Percentiles rank a stretch among this genome's conserved stretches.
phyloP scores from a whole-genome alignment of 2,113 vertebrate genomes.

The Vulpes vulpes region DNA sequence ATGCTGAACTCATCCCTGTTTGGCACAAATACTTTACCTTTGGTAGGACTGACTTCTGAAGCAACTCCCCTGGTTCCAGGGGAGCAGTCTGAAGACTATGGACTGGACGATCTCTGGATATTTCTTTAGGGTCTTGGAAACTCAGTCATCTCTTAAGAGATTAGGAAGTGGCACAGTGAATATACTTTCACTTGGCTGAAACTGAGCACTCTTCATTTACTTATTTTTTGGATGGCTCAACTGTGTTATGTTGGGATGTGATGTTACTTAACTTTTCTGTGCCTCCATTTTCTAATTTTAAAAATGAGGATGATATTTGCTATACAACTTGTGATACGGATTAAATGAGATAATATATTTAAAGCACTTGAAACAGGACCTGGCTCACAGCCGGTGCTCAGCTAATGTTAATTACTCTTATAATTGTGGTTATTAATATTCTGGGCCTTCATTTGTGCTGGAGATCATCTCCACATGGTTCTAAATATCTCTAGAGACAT shows the following conservation, averaged over 20 bases:
- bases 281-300: not conserved
- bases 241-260: not conserved
- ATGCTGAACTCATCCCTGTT: not conserved
- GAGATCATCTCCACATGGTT: not conserved
- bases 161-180: not conserved
- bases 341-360: slow-evolving; percentile 42
- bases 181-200: not conserved
- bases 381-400: not conserved
- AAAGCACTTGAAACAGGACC: not conserved
- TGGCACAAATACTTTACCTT: not conserved
- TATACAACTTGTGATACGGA: not conserved
- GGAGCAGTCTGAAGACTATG: not conserved
- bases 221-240: not conserved
- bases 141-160: not conserved
- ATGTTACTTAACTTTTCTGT: not conserved
- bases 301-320: not conserved
- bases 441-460: not conserved
- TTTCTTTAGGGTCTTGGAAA: not conserved
- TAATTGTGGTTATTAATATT: not conserved
- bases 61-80: not conserved
- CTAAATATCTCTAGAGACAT: not conserved
- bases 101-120: not conserved
- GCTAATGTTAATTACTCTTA: not conserved
- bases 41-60: slow-evolving; percentile 48
- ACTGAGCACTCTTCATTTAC: not conserved